Evolutionary conservation across 2,113 vertebrate genomes (phyloP).

Genomic region (Notarius quadriscutis): DNA sequence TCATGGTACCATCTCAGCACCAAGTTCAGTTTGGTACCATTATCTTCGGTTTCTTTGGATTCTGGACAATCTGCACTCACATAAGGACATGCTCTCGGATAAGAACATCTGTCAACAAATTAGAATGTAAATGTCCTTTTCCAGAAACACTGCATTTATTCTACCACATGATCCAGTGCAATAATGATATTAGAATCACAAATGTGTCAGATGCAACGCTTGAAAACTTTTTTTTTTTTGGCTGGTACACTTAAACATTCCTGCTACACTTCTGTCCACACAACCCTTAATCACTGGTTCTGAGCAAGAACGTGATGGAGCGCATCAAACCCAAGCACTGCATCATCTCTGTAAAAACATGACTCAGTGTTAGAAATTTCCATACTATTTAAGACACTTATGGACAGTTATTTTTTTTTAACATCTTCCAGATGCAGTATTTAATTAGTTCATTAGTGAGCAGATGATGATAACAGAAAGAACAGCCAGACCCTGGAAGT

Average conservation of each 20-base stretch:
- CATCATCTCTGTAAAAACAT: not conserved
- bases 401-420: not conserved
- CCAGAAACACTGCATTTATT: not conserved
- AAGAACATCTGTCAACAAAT: not conserved
- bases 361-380: not conserved
- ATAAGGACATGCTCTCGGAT: not conserved
- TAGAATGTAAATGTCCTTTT: not conserved
- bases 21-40: not conserved
- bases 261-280: not conserved
- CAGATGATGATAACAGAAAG: not conserved
- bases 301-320: not conserved
- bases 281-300: not conserved
- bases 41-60: not conserved
- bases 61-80: not conserved
- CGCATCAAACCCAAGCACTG: not conserved
- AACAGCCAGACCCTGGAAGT: not conserved
- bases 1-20: not conserved
- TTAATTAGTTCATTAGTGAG: conserved; percentile 13
- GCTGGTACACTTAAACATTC: not conserved
- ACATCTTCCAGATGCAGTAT: conserved; percentile 1
- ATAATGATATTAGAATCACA: not conserved
- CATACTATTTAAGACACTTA: not conserved
- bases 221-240: not conserved
- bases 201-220: not conserved
- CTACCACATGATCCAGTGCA: not conserved